phyloP scores from a whole-genome alignment of 2,797 vertebrate genomes.

The Heterohyrax brucei region DNA sequence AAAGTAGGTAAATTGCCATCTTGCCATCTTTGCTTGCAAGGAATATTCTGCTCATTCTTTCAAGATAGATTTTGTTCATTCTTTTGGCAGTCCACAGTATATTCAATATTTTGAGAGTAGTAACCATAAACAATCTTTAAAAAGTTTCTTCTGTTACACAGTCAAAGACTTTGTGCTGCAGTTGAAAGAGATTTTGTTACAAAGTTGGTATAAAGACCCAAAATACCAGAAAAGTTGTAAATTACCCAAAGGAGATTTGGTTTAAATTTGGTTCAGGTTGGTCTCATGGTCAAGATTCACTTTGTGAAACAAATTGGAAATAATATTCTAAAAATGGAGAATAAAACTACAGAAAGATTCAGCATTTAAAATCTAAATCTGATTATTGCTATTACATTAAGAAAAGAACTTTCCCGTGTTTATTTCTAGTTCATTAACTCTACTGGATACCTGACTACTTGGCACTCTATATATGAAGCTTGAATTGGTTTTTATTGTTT shows the following conservation, averaged over 20 bases:
- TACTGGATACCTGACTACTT: neutral
- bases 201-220: neutral
- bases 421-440: neutral
- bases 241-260: neutral
- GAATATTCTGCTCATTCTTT: too few relatives aligned
- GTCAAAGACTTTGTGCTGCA: constrained; percentile 17
- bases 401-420: constrained; percentile 19
- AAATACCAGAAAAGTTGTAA: neutral
- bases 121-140: neutral
- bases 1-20: too few relatives aligned
- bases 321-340: constrained; percentile 20
- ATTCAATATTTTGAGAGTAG: neutral
- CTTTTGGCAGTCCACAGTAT: too few relatives aligned
- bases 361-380: neutral
- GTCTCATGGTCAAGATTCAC: constrained; percentile 15
- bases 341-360: neutral
- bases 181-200: neutral
- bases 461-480: neutral
- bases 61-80: too few relatives aligned
- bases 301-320: constrained; percentile 37
- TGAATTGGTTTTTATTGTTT: constrained; percentile 40
- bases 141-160: neutral
- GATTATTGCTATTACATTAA: constrained; percentile 51
- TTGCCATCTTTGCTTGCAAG: too few relatives aligned
- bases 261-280: neutral